Evolutionary conservation across 2,113 vertebrate species (phyloP), one percentile per base, ranked within the genome.

Genomic region (Neolamprologus falcicula): DNA sequence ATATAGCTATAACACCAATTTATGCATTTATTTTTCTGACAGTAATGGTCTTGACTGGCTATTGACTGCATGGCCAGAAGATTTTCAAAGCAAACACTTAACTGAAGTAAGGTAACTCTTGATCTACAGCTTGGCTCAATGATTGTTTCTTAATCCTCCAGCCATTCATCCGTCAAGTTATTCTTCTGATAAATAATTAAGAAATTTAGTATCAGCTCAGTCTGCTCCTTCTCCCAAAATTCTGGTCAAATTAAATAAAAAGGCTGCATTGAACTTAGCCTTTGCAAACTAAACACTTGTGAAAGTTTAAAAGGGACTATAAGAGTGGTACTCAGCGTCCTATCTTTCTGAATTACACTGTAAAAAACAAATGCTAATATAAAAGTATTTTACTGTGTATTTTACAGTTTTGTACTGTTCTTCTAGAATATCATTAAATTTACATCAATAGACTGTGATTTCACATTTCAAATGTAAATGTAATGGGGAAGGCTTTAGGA

Each of bases 121-220:
- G 50, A 21, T 83, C 35, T 24, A 28, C 9, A 71, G 31, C 28
- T 73, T 78, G 45, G 73, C 45, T 57, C 13, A 40, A 21, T 88
- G 3, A 42, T 88, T 35, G 28, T 73, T 76, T 82, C 53, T 83
- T 82, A 80, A 63, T 52, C 61, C 52, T 80, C 80, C 16, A 61
- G 9, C 8, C 57, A 61, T 33, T 61, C 54, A 50, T 88, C 80
- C 54, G 73, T 90, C 87, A 78, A 40, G 54, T 90, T 80, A 83
- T 84, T 68, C n/a, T 80, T 79, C 53, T 88, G 76, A 83, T 88
- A 89, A 93, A 83, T 89, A 82, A 93, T 93, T 89, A 80, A 90
- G 40, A 26, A 66, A 59, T 90, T 88, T 37, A 86, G 68, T 79
- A 50, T 92, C 31, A 26, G 35, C 78, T 57, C 31, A 54, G 4